Evolutionary conservation across 2,797 vertebrate species (phyloP), one percentile per base, ranked within the genome.

Genomic region (Danio albolineatus): DNA sequence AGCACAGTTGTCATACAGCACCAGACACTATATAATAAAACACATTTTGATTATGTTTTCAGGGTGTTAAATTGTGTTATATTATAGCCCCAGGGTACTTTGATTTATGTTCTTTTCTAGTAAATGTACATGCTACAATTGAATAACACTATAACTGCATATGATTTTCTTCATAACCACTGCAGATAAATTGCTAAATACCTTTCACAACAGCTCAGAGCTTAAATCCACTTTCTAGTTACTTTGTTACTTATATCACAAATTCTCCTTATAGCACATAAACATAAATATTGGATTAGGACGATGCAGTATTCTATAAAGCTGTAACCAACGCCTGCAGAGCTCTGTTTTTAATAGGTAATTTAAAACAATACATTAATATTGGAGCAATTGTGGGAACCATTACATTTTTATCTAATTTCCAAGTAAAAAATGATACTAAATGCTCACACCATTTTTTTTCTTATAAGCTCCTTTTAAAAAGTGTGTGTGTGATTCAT

Each of bases 401-500:
- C 53, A 46, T 13, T 28, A 10, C 1, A 13, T 66, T 57, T 65
- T 36, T 13, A 57, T 57, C 10, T n/a, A 6, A 49, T 44, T 28
- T 56, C 74, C 28, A 65, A 44, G 76, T 59, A 0, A 46, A 44
- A 48, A 28, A 13, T 28, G 41, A 54, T 73, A 51, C 41, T 67
- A 61, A 53, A 62, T 43, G 28, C 28, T 51, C 21, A 28, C 46
- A 73, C 43, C 56, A 19, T 21, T 56, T 61, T 17, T 54, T 75
- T 28, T 28, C 21, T 48, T 78, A 80, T 59, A 57, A 49, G 44
- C 61, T 70, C 73, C 56, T 72, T 69, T 49, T 51, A 61, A 82
- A 85, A 77, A 1, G n/a, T n/a, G 43, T 44, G 4, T 46, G 60
- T 76, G 75, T 57, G 64, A 76, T 82, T 76, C 67, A 75, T 79